Evolutionary conservation across 1,140 invertebrate genomes (phyloP).

Genomic region (Cotesia typhae): DNA sequence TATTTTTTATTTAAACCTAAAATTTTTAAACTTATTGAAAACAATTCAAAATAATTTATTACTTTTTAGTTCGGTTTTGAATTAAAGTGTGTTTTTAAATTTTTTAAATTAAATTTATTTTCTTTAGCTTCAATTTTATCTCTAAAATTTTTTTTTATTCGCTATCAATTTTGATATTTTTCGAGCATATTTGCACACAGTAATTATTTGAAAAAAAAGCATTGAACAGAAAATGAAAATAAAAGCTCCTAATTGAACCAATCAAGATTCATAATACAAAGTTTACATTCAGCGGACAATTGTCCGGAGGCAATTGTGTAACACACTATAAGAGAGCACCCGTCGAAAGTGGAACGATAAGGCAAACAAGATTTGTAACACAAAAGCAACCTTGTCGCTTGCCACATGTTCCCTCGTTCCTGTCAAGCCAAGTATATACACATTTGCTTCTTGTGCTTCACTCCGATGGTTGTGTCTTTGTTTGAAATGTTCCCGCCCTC

Average conservation of each 20-base stretch:
- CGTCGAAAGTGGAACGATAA: conserved; percentile 58
- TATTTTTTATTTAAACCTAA: no score
- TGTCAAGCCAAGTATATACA: conserved; percentile 27
- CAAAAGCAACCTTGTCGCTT: conserved; percentile 62
- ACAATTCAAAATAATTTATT: no score
- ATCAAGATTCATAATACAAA: conserved; percentile 17
- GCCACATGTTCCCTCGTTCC: conserved; percentile 59
- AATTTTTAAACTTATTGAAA: no score
- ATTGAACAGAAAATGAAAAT: conserved; percentile 13
- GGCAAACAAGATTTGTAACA: conserved; percentile 66
- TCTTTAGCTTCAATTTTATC: no score
- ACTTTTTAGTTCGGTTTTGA: no score
- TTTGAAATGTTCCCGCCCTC: conserved; percentile 25
- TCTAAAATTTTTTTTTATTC: no score
- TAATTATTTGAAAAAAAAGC: not conserved
- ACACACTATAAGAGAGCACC: conserved; percentile 25
- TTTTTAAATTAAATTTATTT: no score
- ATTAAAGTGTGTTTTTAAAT: no score
- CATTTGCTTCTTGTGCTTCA: conserved; percentile 28
- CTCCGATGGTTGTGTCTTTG: conserved; percentile 28
- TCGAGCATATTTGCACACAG: no score
- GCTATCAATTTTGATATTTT: no score
- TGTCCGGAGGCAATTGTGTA: conserved; percentile 26
- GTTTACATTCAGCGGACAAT: conserved; percentile 15
- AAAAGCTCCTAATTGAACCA: conserved; percentile 31